Evolutionary conservation across 2,797 vertebrate genomes (phyloP).

Genomic region (Mastacembelus armatus): DNA sequence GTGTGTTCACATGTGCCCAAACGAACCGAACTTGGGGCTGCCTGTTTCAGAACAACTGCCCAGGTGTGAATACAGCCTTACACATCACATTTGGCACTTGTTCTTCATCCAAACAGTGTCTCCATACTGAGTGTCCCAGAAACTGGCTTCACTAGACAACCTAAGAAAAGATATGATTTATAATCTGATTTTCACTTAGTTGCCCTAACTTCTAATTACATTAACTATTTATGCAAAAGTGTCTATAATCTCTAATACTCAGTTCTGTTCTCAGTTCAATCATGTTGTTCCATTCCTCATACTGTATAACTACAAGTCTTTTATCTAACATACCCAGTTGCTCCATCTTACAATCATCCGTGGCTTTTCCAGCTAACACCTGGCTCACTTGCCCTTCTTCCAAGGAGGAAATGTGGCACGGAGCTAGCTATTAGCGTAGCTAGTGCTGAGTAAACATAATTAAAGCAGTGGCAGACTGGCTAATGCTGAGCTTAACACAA

Average conservation of each 20-base stretch:
- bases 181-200: not conserved
- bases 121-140: not conserved
- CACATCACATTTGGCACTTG: not conserved
- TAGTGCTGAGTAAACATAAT: slow-evolving; percentile 75
- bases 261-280: not conserved
- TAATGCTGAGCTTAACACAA: slow-evolving; percentile 75
- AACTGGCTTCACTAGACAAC: not conserved
- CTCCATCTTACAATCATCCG: slow-evolving; percentile 19
- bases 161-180: slow-evolving; percentile 6
- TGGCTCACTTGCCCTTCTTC: slow-evolving; percentile 35
- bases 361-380: slow-evolving; percentile 40
- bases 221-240: slow-evolving; percentile 8
- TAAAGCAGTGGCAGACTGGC: slow-evolving; percentile 63
- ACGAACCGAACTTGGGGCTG: too few species aligned
- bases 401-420: slow-evolving; percentile 44
- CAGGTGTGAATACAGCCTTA: too few species aligned
- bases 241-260: not conserved
- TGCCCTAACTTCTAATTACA: not conserved
- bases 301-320: not conserved
- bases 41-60: too few species aligned
- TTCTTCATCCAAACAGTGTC: slow-evolving; percentile 7
- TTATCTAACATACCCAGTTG: slow-evolving; percentile 13
- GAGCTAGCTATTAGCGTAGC: slow-evolving; percentile 64
- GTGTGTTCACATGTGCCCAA: too few species aligned
- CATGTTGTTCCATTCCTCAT: not conserved